phyloP scores from a whole-genome alignment of 2,797 vertebrate genomes.

The Sylvilagus floridanus region DNA sequence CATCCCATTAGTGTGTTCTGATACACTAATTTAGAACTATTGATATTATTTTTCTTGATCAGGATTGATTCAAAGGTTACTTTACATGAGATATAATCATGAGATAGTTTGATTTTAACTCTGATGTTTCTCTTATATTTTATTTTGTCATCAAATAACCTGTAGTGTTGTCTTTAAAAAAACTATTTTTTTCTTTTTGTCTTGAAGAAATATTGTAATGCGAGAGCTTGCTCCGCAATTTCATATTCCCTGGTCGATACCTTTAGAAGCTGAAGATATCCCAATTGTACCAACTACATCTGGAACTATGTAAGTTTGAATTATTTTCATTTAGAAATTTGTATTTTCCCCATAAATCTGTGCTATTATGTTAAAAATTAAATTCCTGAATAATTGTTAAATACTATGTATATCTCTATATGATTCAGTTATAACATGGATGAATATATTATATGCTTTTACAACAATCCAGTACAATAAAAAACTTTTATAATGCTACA shows the following conservation, averaged over 20 bases:
- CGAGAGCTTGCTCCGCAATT: conserved; percentile 94
- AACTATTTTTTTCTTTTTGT: conserved; percentile 24
- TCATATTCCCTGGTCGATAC: conserved; percentile 95
- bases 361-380: conserved; percentile 26
- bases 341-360: background rate
- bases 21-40: background rate
- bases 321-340: conserved; percentile 60
- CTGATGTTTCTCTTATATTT: background rate
- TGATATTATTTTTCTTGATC: conserved; percentile 21
- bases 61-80: background rate
- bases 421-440: background rate
- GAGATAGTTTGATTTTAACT: conserved; percentile 11
- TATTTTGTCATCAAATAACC: background rate
- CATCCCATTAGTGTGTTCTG: background rate
- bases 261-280: conserved; percentile 94
- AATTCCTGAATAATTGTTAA: background rate
- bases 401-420: conserved; percentile 33
- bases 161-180: background rate
- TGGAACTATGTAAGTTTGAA: conserved; percentile 92
- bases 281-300: conserved; percentile 95
- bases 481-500: background rate
- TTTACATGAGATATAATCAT: background rate
- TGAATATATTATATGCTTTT: background rate
- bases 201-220: conserved; percentile 93
- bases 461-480: background rate